Evolutionary conservation across 2,888 invertebrate genomes (phyloP), one percentile per base, ranked within the genome.

Genomic region (Drosophila vallismaia): DNA sequence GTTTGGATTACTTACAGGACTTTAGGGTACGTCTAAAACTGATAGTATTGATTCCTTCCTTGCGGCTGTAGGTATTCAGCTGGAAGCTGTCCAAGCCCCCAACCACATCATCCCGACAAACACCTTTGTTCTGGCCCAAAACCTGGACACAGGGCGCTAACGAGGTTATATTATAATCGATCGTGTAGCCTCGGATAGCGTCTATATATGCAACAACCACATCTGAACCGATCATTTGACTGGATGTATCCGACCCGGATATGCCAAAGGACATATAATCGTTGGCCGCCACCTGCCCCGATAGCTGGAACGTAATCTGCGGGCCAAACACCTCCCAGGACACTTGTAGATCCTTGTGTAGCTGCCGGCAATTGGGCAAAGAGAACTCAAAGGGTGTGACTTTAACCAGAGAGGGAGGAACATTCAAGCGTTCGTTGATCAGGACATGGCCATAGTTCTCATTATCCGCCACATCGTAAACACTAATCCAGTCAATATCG

Each of bases 281-380:
- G 82, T 95, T 93, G 76, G 94, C 94, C 0, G 90, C 93, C 38
- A 92, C 92, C 93, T 95, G 95, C 0, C 95, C 97, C 9, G 96
- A 95, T 9, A 98, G 92, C 91, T 97, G 95, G 58, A 97, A 93
- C 7, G 97, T 97, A 74, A 98, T 94, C 90, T 95, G 95, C 24
- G 95, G 96, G 0, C 97, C 97, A 91, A 97, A 97, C 28, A 97
- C 95, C 90, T 97, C 97, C 97, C 97, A 98, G 8, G 96, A 95
- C 1, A 97, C 94, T 92, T 97, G 96, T 75, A 95, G 93, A 89
- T 96, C 94, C 90, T 95, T 95, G 91, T 98, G 97, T 57, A 98
- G 93, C 91, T 97, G 97, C 50, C 95, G 92, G 89, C 98, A 98
- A 91, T 96, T 95, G 49, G 97, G 97, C 67, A 97, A 90, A 50